These are phyloP conservation scores for Typhlomys cinereus DNA, from an alignment of 2,113 vertebrate genomes.

Conservation along the genomic window DNA sequence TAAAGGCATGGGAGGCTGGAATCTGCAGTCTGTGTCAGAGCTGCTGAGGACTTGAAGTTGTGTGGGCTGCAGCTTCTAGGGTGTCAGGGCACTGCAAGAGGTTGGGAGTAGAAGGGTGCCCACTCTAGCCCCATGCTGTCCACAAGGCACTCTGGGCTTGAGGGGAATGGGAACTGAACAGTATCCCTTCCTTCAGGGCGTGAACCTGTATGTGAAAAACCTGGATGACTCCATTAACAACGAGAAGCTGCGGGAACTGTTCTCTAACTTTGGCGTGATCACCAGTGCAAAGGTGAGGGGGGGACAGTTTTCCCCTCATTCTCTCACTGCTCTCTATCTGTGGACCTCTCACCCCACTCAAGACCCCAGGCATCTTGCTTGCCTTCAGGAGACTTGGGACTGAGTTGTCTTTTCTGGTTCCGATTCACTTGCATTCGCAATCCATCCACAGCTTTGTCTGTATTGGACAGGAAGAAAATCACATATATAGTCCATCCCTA, in stretches of 20 bases:
- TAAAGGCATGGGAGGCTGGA: neutral
- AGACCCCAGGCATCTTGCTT: too few species aligned
- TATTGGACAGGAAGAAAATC: neutral
- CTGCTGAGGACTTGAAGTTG: neutral
- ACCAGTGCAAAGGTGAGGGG: slow-evolving; percentile 95
- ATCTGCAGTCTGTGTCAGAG: neutral
- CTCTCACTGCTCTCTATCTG: neutral
- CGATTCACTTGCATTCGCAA: neutral
- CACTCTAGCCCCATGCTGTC: fast-evolving
- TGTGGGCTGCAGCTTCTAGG: neutral
- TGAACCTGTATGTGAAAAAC: slow-evolving; percentile 98
- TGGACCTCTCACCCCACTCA: neutral
- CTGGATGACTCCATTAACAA: slow-evolving; percentile 95
- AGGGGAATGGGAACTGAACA: neutral
- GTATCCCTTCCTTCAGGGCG: slow-evolving; percentile 86
- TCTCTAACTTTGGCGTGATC: slow-evolving; percentile 96
- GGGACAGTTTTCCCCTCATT: too few species aligned
- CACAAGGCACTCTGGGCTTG: neutral
- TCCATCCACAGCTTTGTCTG: neutral
- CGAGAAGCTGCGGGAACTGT: slow-evolving; percentile 93
- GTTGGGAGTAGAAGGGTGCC: neutral
- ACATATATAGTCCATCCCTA: neutral
- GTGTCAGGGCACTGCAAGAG: neutral
- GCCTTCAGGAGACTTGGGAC: neutral
- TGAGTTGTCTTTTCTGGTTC: neutral